Conservation (phyloP, 2,113 vertebrate species). For the Chloroceryle aenea region DNA sequence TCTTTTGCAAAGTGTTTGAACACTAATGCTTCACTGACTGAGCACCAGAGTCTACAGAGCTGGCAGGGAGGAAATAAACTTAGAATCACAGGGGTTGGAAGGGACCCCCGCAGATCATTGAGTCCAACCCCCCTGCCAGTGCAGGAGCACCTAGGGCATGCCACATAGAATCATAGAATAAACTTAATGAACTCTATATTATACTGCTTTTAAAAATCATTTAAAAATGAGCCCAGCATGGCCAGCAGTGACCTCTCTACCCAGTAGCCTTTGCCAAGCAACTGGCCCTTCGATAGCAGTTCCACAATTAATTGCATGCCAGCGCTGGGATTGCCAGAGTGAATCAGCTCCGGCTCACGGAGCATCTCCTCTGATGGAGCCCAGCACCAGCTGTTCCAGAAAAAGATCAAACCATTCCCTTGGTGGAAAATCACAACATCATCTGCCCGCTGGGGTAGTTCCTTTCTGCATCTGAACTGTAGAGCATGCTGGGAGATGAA, state of each 20-base stretch:
- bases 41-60: background rate
- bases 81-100: background rate
- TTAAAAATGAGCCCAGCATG: background rate
- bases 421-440: background rate
- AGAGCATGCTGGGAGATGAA: background rate
- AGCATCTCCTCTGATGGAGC: background rate
- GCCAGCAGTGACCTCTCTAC: background rate
- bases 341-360: background rate
- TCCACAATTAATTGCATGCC: background rate
- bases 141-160: too few relatives aligned
- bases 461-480: background rate
- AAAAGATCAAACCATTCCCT: constrained; percentile 16
- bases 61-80: background rate
- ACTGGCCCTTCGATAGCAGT: background rate
- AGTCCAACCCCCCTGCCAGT: too few relatives aligned
- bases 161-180: too few relatives aligned
- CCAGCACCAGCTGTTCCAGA: constrained; percentile 22
- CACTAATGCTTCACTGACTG: background rate
- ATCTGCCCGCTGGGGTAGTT: background rate
- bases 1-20: background rate
- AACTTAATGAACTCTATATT: background rate
- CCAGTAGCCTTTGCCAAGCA: background rate
- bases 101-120: too few relatives aligned
- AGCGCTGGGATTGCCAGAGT: constrained; percentile 1
- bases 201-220: background rate